Base-by-base conservation (phyloP, 2,113 vertebrate genomes). In the Mystacornis crossleyi region DNA sequence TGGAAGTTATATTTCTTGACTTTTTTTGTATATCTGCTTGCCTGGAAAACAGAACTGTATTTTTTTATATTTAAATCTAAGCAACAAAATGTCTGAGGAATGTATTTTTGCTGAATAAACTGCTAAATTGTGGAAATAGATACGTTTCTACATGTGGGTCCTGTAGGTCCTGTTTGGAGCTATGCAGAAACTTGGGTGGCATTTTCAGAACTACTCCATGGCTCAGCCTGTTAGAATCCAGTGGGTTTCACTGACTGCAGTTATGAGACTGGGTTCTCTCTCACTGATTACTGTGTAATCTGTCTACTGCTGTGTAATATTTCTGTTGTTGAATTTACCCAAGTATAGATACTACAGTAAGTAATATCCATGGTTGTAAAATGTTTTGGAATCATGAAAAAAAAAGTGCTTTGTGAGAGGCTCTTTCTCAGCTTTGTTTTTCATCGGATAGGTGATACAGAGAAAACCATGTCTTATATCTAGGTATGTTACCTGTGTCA, bases 51-150 rank as follows among this genome's bases (percentile, higher is more conserved):
- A 81, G 11, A 92, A 40, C 50, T 80, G 8, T 61, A 54, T 94
- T 88, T 94, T 94, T 91, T 89, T 79, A 43, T 95, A 75, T 93
- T 92, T 84, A 81, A 94, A 81, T 12, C 21, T 70, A 67, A 93
- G 65, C 29, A 78, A 62, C 45, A 43, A 0, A 60, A 18, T 4
- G 1, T 51, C 26, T 64, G 34, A 70, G 25, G 20, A 89, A 38
- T 84, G 14, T 84, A n/a, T 91, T 95, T 81, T 81, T 84, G 13
- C 65, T 92, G 51, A 94, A 92, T 81, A 93, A 91, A 89, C 15
- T 58, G 17, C 34, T 86, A 19, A 67, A 51, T 45, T 83, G 31
- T 89, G n/a, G 14, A 86, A 57, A 28, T 1, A 67, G 18, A 51
- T 80, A 4, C 0, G 3, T 81, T 83, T 92, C 47, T 86, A 14